Conservation (phyloP, 2,113 vertebrate genomes). For the Silurus glanis region DNA sequence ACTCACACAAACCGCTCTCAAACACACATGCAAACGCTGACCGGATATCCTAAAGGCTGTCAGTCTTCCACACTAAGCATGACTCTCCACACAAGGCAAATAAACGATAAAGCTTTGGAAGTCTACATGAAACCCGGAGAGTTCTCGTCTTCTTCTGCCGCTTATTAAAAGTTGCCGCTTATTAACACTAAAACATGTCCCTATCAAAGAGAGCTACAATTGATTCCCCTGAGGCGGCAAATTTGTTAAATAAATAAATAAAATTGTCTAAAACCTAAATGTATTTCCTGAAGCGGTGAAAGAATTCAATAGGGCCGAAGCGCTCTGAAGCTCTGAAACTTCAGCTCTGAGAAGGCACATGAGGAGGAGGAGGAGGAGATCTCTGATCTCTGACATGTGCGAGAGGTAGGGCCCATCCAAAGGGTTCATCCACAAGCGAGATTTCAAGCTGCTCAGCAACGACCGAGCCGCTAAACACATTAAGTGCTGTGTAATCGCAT, state of each 20-base stretch:
- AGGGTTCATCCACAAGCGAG: constrained; percentile 20
- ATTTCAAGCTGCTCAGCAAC: constrained; percentile 6
- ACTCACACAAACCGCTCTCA: not conserved
- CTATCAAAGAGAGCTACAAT: not conserved
- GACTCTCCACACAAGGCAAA: constrained; percentile 19
- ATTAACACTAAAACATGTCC: not conserved
- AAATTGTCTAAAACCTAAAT: not conserved
- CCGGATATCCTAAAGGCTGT: constrained; percentile 41
- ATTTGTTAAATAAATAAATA: not conserved
- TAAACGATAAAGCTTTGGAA: not conserved
- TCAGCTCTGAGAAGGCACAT: not conserved
- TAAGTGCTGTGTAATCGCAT: constrained; percentile 9
- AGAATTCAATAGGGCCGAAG: not conserved
- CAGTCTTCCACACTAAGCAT: constrained; percentile 11
- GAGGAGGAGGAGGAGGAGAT: constrained; percentile 9
- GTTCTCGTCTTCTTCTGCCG: no score
- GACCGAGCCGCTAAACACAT: not conserved
- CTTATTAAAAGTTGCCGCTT: not conserved
- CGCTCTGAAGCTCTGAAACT: not conserved
- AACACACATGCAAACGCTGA: not conserved
- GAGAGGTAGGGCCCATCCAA: constrained; percentile 38
- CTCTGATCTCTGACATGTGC: constrained; percentile 58
- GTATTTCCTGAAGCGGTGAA: not conserved
- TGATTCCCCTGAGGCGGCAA: no score
- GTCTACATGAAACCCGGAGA: not conserved